Conservation (phyloP, 2,888 invertebrate species). For the Eristalis intricaria region DNA sequence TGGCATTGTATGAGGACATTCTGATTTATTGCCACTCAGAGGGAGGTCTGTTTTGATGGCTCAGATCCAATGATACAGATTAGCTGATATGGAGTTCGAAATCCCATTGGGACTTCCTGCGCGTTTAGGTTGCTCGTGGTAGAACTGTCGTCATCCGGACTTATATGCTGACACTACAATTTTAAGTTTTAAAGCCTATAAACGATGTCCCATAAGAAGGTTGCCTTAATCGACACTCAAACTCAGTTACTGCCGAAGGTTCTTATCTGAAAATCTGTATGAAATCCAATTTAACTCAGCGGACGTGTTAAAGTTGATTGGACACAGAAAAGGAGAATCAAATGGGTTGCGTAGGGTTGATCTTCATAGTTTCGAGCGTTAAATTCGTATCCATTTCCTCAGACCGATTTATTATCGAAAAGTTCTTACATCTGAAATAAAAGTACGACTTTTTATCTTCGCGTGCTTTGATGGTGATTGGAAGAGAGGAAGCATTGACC, state of each 20-base stretch:
- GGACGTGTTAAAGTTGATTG: background rate
- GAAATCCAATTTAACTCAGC: background rate
- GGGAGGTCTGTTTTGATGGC: slow-evolving; percentile 4
- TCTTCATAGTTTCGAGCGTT: background rate
- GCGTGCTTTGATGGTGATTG: background rate
- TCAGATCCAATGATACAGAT: slow-evolving; percentile 5
- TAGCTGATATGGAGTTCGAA: background rate
- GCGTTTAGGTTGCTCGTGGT: background rate
- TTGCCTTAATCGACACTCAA: background rate
- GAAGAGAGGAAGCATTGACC: background rate
- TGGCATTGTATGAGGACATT: slow-evolving; percentile 2
- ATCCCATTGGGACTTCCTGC: background rate
- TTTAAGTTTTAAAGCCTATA: background rate
- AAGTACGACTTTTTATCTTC: background rate
- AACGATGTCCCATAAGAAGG: background rate
- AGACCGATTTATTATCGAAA: background rate
- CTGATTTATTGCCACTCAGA: background rate
- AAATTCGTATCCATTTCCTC: background rate
- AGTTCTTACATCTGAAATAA: background rate
- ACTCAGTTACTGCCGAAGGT: background rate
- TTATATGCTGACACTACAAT: background rate
- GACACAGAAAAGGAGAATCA: background rate
- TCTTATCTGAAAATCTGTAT: background rate
- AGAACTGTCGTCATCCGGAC: background rate
- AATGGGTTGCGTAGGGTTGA: background rate